phyloP scores from a whole-genome alignment of 2,797 vertebrate species.

The Amazonetta brasiliensis region DNA sequence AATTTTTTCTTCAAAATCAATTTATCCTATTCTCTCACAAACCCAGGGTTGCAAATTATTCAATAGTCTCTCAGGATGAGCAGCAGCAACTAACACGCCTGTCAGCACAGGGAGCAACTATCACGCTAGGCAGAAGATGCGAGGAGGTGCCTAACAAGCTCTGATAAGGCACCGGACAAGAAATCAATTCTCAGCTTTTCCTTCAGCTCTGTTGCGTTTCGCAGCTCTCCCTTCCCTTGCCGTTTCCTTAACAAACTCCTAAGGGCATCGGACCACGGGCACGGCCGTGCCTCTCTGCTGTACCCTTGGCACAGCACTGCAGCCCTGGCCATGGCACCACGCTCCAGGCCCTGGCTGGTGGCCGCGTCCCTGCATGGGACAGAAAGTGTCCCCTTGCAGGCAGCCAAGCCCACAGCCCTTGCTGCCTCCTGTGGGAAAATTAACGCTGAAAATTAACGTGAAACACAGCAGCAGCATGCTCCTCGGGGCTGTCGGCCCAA shows the following conservation, averaged over 20 bases:
- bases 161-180: background rate
- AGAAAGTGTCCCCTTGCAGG: background rate
- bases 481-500: background rate
- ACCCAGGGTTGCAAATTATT: background rate
- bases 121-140: background rate
- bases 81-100: background rate
- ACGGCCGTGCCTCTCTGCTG: accelerated
- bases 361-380: background rate
- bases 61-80: background rate
- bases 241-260: background rate
- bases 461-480: no score
- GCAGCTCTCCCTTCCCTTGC: background rate
- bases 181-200: background rate
- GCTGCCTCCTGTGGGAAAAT: no score
- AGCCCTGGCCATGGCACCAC: no score
- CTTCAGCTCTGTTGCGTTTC: accelerated
- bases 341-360: no score
- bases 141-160: background rate
- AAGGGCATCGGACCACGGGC: background rate
- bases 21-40: background rate
- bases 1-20: background rate
- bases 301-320: background rate
- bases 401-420: accelerated
- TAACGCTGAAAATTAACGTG: no score
- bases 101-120: background rate